phyloP scores from a whole-genome alignment of 2,113 vertebrate genomes.

The Platanista minor region DNA sequence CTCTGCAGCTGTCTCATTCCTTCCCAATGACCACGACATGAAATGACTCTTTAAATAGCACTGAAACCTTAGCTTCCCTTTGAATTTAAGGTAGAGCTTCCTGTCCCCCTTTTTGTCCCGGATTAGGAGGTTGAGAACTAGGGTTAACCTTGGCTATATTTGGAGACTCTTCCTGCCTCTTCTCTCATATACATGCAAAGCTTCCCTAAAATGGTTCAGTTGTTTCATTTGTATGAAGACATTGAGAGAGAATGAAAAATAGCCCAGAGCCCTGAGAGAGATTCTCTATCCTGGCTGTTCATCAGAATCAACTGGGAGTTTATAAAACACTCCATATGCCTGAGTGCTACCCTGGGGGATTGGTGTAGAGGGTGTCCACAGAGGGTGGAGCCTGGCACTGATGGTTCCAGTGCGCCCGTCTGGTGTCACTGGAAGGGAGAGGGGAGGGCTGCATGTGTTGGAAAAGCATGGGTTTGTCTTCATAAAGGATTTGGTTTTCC shows the following conservation, averaged over 20 bases:
- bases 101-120: background rate
- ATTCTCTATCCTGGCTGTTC: background rate
- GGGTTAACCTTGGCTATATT: background rate
- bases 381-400: background rate
- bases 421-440: background rate
- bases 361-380: background rate
- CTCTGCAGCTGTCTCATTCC: slow-evolving; percentile 29
- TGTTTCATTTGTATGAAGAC: background rate
- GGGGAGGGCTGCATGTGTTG: background rate
- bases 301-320: background rate
- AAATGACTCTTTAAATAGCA: background rate
- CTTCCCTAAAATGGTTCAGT: background rate
- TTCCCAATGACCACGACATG: background rate
- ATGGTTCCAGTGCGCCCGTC: fast-evolving
- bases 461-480: background rate
- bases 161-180: background rate
- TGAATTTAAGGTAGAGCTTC: background rate
- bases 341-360: background rate
- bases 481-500: background rate
- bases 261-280: background rate
- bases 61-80: background rate
- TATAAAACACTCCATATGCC: background rate
- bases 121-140: background rate
- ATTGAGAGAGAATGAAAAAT: background rate
- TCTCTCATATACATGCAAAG: background rate